Base-by-base conservation (phyloP, 1,140 invertebrate species). In the Colletes latitarsis region DNA sequence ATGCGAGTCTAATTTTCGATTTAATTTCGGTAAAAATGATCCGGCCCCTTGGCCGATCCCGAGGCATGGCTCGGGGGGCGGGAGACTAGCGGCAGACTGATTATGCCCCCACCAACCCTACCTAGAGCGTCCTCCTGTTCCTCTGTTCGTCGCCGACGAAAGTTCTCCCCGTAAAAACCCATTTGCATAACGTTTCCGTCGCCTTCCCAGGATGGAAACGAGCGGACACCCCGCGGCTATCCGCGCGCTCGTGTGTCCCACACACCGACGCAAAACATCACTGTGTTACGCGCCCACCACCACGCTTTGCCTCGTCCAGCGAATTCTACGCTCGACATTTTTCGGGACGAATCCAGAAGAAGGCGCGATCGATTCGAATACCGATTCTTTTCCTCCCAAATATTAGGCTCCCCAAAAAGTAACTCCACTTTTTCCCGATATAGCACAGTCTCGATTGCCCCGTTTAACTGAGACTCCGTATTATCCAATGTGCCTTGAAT, bases 11-110 rank as follows among this genome's bases (percentile, higher is more conserved):
- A 92, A 92, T 92, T 92, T 92, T 92, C 91, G 91, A 92, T 92
- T 92, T 92, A 92, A 92, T 91, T 92, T 91, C 91, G 90, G 89
- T 91, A 92, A 91, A 91, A 91, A 92, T 91, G 84, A 91, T 92
- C 84, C 88, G 82, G 77, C 82, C 82, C 82, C 75, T 84, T 82
- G 82, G 81, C 62, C 87, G 86, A 88, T 86, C 78, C 77, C 72
- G 73, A 75, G 77, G 79, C 78, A n/a, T 19, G 71, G 41, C 62
- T 58, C 43, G 21, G 64, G 75, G 70, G 85, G 75, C 21, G 53
- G 69, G 72, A 75, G 66, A 74, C 66, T 64, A 71, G 46, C 77
- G 63, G 58, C 30, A 64, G 72, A 82, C 82, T 63, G 83, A 82
- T 84, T 82, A 82, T 67, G 53, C 55, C 68, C 62, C 68, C 81